Evolutionary conservation across 2,888 invertebrate species (phyloP).

Genomic region (Steinernema scapterisci): DNA sequence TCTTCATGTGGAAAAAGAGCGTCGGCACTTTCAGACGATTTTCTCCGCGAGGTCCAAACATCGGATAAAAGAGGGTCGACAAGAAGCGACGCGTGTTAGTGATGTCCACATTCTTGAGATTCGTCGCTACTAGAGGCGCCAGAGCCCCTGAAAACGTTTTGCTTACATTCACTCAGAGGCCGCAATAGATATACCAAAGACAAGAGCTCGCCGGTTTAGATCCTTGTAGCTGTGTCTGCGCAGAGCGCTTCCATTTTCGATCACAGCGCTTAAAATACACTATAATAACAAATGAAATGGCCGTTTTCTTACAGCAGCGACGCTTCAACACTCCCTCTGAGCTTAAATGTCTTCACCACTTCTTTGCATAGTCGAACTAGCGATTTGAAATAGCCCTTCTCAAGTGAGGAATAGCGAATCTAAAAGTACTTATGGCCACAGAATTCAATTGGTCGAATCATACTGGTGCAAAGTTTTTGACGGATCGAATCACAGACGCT

Average conservation of each 20-base stretch:
- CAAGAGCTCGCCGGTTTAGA: not conserved
- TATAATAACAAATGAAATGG: not conserved
- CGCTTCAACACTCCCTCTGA: not conserved
- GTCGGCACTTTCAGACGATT: constrained; percentile 2
- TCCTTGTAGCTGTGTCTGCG: not conserved
- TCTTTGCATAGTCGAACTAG: constrained; percentile 7
- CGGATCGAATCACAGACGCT: too few relatives aligned
- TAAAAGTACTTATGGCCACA: not conserved
- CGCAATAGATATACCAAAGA: not conserved
- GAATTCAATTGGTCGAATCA: too few relatives aligned
- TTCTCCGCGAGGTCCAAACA: not conserved
- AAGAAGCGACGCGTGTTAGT: not conserved
- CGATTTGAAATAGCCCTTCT: not conserved
- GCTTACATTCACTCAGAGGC: too few relatives aligned
- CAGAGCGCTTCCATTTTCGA: not conserved
- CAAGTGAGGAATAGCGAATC: not conserved
- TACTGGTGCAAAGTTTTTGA: too few relatives aligned
- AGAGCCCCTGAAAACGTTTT: not conserved
- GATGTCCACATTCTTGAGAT: not conserved
- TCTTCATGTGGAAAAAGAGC: constrained; percentile 12
- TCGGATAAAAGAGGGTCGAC: not conserved
- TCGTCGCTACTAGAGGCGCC: not conserved
- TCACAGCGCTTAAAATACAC: not conserved
- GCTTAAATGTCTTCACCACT: not conserved
- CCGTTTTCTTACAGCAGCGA: not conserved